phyloP scores from a whole-genome alignment of 2,888 invertebrate species.

The Phasia obesa region DNA sequence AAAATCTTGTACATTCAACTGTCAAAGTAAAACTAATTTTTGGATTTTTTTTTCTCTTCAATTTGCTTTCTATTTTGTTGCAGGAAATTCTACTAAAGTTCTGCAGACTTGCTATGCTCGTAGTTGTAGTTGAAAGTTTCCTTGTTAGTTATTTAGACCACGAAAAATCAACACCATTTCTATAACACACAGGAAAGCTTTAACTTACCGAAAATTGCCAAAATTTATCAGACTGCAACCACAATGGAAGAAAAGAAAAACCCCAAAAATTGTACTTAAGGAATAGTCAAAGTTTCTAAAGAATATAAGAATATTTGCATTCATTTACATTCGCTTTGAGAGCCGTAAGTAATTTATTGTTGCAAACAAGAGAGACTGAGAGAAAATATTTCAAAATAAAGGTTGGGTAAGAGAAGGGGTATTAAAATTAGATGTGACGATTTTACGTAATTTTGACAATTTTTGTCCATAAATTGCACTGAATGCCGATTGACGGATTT shows the following conservation, averaged over 20 bases:
- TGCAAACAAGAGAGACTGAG: background rate
- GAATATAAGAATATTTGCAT: constrained; percentile 6
- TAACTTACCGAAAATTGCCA: constrained; percentile 37
- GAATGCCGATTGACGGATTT: too few relatives aligned
- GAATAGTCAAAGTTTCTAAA: constrained; percentile 38
- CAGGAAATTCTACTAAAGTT: constrained; percentile 42
- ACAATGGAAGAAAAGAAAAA: constrained; percentile 15
- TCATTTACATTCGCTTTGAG: constrained; percentile 27
- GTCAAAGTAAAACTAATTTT: constrained; percentile 49
- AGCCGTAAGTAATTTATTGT: background rate
- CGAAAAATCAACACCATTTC: constrained; percentile 54
- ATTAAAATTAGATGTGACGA: too few relatives aligned
- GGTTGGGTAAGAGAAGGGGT: constrained; percentile 17
- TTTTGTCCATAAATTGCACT: too few relatives aligned
- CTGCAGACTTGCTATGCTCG: constrained; percentile 14
- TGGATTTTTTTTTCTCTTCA: background rate
- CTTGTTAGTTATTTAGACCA: constrained; percentile 56
- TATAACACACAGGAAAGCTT: constrained; percentile 35
- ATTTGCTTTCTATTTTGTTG: constrained; percentile 21
- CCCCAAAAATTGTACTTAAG: constrained; percentile 12
- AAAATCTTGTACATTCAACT: constrained; percentile 20
- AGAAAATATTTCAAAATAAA: background rate
- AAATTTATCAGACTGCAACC: constrained; percentile 64
- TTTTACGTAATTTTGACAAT: too few relatives aligned
- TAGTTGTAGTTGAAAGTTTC: constrained; percentile 38